Evolutionary conservation across 2,797 vertebrate species (phyloP), one percentile per base, ranked within the genome.

Genomic region (Heterohyrax brucei): DNA sequence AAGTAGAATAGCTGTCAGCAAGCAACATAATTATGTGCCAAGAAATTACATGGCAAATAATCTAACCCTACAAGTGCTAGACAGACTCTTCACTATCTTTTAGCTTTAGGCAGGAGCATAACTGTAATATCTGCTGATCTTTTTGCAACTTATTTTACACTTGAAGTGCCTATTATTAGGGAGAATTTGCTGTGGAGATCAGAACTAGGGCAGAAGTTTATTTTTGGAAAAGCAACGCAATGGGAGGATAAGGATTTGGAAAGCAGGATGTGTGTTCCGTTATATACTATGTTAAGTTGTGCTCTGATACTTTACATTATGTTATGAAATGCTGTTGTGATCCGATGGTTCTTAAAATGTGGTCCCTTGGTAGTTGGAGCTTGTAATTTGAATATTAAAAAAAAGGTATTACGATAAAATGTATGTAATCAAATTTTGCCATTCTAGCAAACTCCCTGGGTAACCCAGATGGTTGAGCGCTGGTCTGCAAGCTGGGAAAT

Each of bases 1-100:
- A 94, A 92, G 88, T 95, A 95, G 96, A 94, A 97, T 75, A 77
- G 92, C 93, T 96, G 93, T 97, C 92, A 97, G 96, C 82, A 96
- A 95, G 96, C 87, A 91, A 93, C 84, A 61, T 97, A 96, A 97
- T 94, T 92, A 93, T 80, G 82, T 91, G 90, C 97, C 88, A 77
- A 87, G 87, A 96, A 97, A 92, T 70, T 83, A 94, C 96, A 97
- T 62, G 77, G 94, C 79, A 97, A 93, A 95, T 96, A 91, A 91
- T 83, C 76, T 82, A 93, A 68, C 59, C 89, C 89, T 84, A 89
- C 89, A 95, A 96, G 90, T 77, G 85, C 85, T 79, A 79, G 89
- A 83, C 62, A 3, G 79, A 81, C 95, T 64, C 81, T 93, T 92
- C 82, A 19, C 89, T 96, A 88, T 94, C 90, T 95, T 95, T 95